Evolutionary conservation across 2,797 vertebrate genomes (phyloP).

Genomic region (Lagocephalus sceleratus): DNA sequence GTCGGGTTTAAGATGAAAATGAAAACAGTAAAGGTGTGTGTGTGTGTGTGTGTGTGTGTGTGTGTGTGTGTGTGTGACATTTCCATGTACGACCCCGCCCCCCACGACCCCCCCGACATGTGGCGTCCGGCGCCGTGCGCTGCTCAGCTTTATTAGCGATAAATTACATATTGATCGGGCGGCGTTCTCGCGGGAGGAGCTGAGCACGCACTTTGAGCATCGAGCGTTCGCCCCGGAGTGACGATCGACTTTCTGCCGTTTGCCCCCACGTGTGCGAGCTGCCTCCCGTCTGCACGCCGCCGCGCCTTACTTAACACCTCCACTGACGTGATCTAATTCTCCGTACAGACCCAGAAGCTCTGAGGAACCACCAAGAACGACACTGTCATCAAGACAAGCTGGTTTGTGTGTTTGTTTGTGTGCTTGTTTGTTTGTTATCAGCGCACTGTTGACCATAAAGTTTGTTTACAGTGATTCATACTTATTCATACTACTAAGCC

Average conservation of each 20-base stretch:
- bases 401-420: neutral
- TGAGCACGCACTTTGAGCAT: constrained; percentile 50
- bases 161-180: constrained; percentile 62
- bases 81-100: constrained; percentile 15
- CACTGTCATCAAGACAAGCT: neutral
- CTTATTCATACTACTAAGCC: too few relatives aligned
- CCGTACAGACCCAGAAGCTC: neutral
- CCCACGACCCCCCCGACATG: constrained; percentile 15
- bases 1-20: too few relatives aligned
- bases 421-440: constrained; percentile 1
- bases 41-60: too few relatives aligned
- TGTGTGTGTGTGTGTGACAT: constrained; percentile 3
- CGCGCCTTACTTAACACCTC: neutral
- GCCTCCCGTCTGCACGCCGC: constrained; percentile 4
- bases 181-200: constrained; percentile 15
- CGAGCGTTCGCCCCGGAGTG: constrained; percentile 40
- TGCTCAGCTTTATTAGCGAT: constrained; percentile 55
- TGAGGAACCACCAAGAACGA: neutral
- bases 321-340: constrained; percentile 7
- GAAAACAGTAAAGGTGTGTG: too few relatives aligned
- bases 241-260: constrained; percentile 44
- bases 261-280: neutral
- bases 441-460: too few relatives aligned
- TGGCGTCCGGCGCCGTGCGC: constrained; percentile 32
- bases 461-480: too few relatives aligned